Base-by-base conservation (phyloP, 1,140 invertebrate genomes). In the Bilobella aurantiaca region DNA sequence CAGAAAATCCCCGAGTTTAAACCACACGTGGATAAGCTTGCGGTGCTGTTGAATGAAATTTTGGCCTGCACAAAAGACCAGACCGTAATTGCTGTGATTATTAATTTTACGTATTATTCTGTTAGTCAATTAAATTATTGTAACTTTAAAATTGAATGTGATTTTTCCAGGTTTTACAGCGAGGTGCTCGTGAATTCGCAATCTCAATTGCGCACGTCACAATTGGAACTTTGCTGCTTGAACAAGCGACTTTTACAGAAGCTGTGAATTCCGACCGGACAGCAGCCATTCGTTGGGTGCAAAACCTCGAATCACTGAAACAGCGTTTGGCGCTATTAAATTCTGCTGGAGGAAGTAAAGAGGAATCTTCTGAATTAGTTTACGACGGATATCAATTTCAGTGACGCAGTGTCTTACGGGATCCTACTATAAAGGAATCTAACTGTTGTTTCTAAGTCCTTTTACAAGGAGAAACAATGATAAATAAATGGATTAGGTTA, bases 131-230 rank as follows among this genome's bases (percentile, higher is more conserved):
- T n/a, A n/a, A n/a, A n/a, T n/a, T n/a, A n/a, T n/a, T n/a, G n/a
- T 23, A 12, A n/a, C 8, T n/a, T 23, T 57, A 12, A n/a, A 21
- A 28, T 31, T 8, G 25, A 3, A 29, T 63, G 1, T 69, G 3
- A 16, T 27, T 62, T 2, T 63, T 34, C 3, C 18, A 75, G 37
- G 53, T 71, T 3, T 47, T 78, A 21, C 74, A 78, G 59, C 58
- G 75, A n/a, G 76, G 76, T 30, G 79, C 81, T 2, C 73, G 81
- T 64, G 77, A 82, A 60, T 75, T 82, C 58, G 75, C 81, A 8
- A 81, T 77, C 67, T 77, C 77, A 62, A 62, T 83, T 34, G 76
- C 77, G 25, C 74, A 77, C 65, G 75, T 78, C 53, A 79, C 79
- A 62, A 79, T 80, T 30, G 79, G 80, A 46, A 72, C 76, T n/a